These are phyloP conservation scores for Triplophysa dalaica DNA, from an alignment of 2,113 vertebrate genomes.

Conservation along the genomic window DNA sequence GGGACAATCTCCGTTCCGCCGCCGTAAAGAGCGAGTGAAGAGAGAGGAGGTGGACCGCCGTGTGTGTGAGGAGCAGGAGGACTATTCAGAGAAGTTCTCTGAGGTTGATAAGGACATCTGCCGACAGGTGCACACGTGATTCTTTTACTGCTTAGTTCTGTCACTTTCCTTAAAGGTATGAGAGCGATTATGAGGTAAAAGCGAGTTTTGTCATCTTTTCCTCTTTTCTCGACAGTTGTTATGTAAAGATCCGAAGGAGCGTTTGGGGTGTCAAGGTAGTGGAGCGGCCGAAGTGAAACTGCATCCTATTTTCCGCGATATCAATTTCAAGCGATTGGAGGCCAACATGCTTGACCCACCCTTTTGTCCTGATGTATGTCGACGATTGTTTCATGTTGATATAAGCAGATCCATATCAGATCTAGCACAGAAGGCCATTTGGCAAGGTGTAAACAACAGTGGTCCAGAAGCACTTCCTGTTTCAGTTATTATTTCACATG, in stretches of 20 bases:
- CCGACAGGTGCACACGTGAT: slow-evolving; percentile 69
- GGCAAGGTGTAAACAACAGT: no score
- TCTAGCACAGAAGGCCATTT: no score
- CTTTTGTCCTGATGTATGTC: slow-evolving; percentile 83
- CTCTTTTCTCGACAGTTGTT: slow-evolving; percentile 72
- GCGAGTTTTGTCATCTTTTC: neutral
- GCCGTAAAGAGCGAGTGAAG: slow-evolving; percentile 84
- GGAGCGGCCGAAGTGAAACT: slow-evolving; percentile 72
- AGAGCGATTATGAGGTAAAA: no score
- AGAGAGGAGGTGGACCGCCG: slow-evolving; percentile 86
- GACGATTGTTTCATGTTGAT: neutral
- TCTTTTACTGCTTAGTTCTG: neutral
- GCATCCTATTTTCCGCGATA: slow-evolving; percentile 81
- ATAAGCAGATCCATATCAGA: no score
- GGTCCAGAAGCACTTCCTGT: no score
- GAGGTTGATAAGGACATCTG: slow-evolving; percentile 82
- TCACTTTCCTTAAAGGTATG: neutral
- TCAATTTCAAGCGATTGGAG: slow-evolving; percentile 88
- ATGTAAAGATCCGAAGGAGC: slow-evolving; percentile 83
- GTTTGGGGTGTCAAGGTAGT: slow-evolving; percentile 76
- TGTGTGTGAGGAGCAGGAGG: slow-evolving; percentile 82
- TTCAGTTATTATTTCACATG: no score
- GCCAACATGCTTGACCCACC: slow-evolving; percentile 80
- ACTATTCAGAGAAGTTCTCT: slow-evolving; percentile 83
- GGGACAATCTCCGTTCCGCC: slow-evolving; percentile 83